These are phyloP conservation scores for Herminia tarsipennalis DNA, from an alignment of 2,888 invertebrate species.

Conservation along the genomic window DNA sequence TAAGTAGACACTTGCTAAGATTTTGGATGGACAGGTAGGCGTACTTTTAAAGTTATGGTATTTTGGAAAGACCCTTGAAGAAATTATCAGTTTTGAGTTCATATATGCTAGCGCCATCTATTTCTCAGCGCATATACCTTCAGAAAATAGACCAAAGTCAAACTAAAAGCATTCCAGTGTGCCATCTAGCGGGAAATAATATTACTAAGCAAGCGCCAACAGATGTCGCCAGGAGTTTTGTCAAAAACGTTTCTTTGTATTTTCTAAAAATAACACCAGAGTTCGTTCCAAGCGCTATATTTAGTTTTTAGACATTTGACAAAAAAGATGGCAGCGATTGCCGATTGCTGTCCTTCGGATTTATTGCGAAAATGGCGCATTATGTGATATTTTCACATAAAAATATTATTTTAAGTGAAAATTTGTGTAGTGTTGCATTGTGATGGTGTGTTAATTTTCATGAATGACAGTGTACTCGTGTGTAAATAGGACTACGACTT, in stretches of 20 bases:
- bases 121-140: neutral
- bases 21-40: too few species aligned
- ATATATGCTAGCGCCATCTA: conserved; percentile 19
- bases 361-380: conserved; percentile 84
- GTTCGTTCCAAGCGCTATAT: conserved; percentile 84
- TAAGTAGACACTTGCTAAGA: too few species aligned
- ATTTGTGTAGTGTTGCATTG: conserved; percentile 81
- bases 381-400: conserved; percentile 82
- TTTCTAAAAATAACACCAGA: conserved; percentile 85
- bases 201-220: neutral
- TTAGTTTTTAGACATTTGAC: conserved; percentile 85
- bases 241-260: conserved; percentile 58
- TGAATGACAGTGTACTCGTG: conserved; percentile 80
- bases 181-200: conserved; percentile 49
- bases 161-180: conserved; percentile 4
- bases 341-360: conserved; percentile 81
- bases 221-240: conserved; percentile 64
- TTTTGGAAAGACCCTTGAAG: too few species aligned
- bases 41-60: too few species aligned
- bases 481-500: conserved; percentile 80
- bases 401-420: conserved; percentile 80
- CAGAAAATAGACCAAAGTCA: too few species aligned
- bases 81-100: too few species aligned
- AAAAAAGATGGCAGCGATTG: conserved; percentile 85
- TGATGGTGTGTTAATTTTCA: conserved; percentile 79